Evolutionary conservation across 2,888 invertebrate species (phyloP).

Genomic region (Euphydryas editha): DNA sequence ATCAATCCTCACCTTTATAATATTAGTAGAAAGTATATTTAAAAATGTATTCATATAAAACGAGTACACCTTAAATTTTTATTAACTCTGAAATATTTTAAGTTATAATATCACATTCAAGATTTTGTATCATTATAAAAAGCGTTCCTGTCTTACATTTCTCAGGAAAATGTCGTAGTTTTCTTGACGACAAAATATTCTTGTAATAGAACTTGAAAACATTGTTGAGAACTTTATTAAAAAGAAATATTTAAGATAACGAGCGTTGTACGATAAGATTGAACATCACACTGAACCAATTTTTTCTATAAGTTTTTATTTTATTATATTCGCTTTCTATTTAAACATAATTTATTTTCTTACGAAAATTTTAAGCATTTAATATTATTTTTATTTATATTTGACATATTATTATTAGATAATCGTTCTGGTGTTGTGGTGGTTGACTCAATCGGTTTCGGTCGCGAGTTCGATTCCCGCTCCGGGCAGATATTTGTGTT

Average conservation of each 20-base stretch:
- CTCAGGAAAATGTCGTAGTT: slow-evolving; percentile 15
- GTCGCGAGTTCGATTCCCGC: too few relatives aligned
- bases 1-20: too few relatives aligned
- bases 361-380: too few relatives aligned
- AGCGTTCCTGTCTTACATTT: background rate
- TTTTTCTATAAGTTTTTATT: background rate
- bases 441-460: too few relatives aligned
- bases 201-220: slow-evolving; percentile 15
- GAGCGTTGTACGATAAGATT: background rate
- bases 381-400: too few relatives aligned
- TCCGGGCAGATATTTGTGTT: too few relatives aligned
- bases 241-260: slow-evolving; percentile 4
- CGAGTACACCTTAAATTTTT: background rate
- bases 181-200: slow-evolving; percentile 22
- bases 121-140: slow-evolving; percentile 9
- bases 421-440: too few relatives aligned
- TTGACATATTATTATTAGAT: too few relatives aligned
- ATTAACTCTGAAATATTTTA: background rate
- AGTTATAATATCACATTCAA: slow-evolving; percentile 12
- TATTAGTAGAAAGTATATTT: too few relatives aligned
- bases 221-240: slow-evolving; percentile 11
- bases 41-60: background rate
- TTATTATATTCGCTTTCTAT: background rate
- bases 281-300: background rate
- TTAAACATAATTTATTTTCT: background rate